Base-by-base conservation (phyloP, 1,140 invertebrate genomes). In the Paramacrobiotus metropolitanus region DNA sequence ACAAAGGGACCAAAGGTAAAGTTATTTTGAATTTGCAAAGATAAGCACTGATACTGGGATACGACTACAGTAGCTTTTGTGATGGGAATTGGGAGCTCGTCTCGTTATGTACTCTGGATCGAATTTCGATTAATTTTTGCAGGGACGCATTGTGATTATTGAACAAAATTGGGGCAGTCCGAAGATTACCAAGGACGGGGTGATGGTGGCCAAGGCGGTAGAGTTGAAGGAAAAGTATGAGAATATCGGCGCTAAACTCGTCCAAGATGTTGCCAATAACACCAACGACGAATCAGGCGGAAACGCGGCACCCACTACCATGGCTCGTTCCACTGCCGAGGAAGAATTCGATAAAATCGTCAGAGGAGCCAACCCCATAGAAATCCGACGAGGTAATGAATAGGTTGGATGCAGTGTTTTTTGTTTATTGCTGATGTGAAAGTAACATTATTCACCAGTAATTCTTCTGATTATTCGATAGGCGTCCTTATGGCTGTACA, bases 251-350 rank as follows among this genome's bases (percentile, higher is more conserved):
- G 95, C 95, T 21, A 94, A 90, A 71, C 75, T 99, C n/a, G 94
- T 99, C 1, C 94, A 98, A 76, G 94, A 99, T 77, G 94, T 98
- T 34, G 94, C 94, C 15, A 96, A 96, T 73, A 98, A 97, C 69
- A 96, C 94, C 20, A 99, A 98, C 72, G 95, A 98, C 76, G 90
- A 97, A 74, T 94, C 94, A 29, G 95, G 99, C 77, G 95, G 95
- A 45, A 99, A 94, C 1, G 99, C 95, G 0, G 93, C 93, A 2
- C 94, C 95, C 1, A 99, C 95, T 2, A 88, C 99, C 62, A 77
- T 99, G 61, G 94, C 95, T 0, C 78, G 93, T 63, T 83, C 91
- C n/a, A 97, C 98, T 71, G 91, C 93, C 24, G 95, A 95, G 72
- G 93, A 98, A 76, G 95, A 94, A 44, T 99, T 99, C 76, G 93